Evolutionary conservation across 2,113 vertebrate species (phyloP), one percentile per base, ranked within the genome.

Genomic region (Garra rufa): DNA sequence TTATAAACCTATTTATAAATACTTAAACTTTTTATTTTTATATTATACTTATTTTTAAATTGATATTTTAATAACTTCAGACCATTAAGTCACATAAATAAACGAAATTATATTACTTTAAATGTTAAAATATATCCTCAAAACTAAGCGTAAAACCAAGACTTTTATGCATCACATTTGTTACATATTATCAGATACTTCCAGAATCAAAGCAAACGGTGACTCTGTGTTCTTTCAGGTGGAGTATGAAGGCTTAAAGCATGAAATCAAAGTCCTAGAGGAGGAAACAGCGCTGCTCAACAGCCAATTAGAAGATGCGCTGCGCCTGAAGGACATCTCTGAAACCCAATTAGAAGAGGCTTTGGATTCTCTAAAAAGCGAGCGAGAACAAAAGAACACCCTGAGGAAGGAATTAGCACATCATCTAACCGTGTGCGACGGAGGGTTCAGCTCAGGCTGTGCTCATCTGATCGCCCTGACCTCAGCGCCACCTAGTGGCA

Each of bases 221-320:
- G 8, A 14, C 19, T 85, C 48, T 30, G 14, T 8, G 2, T 9
- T 24, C 3, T 43, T 34, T 61, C 92, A 99, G 98, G 98, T 99
- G 91, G 98, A 99, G 92, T 99, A 96, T 1, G 98, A 99, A 94
- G 97, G 97, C 44, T 93, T 99, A 91, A 99, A 99, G 90, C 98
- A 99, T 61, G 97, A 99, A 93, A 97, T 99, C 70, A 99, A 99
- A 85, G 95, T 98, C 6, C 94, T 98, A 88, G 98, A 98, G 91
- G 98, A 99, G 92, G 98, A 99, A 88, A 96, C 94, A 0, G 96
- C 96, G 55, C 91, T 98, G 59, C 94, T 99, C n/a, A 97, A 97
- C 89, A 95, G 95, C 90, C 98, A 99, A 91, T 91, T 99, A 71
- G 96, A 97, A 90, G 97, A 99, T 6, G 97, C 97, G 2, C 91